Percentiles rank a stretch among this genome's conserved stretches.
Evolutionary conservation across 2,113 vertebrate species (phyloP).

Genomic region (Nanger granti): DNA sequence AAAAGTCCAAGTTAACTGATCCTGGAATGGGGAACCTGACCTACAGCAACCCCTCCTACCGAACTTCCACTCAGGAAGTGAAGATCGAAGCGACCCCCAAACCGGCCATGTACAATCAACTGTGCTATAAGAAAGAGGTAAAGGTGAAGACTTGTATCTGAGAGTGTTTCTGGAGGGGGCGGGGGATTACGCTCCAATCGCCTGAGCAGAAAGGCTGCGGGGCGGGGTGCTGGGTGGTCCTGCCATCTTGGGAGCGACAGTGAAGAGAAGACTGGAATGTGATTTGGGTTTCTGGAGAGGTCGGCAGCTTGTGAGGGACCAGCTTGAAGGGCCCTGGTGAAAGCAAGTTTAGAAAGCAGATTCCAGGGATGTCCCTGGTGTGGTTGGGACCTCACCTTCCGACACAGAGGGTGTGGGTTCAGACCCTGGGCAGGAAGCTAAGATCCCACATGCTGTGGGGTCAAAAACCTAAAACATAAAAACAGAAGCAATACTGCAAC

Average conservation of each 20-base stretch:
- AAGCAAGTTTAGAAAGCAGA: not conserved
- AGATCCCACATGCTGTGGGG: not conserved
- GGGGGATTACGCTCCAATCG: not conserved
- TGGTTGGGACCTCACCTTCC: not conserved
- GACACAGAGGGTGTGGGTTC: not conserved
- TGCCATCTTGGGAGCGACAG: not conserved
- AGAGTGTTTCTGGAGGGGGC: not conserved
- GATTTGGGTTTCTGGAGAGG: conserved; percentile 18
- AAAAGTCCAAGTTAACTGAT: conserved; percentile 94
- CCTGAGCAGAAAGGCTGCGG: not conserved
- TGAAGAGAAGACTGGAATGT: not conserved
- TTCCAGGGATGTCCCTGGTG: not conserved
- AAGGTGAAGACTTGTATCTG: not conserved
- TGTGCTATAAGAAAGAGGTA: conserved; percentile 99
- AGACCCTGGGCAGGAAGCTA: not conserved
- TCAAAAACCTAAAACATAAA: not conserved
- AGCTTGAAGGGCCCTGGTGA: not conserved
- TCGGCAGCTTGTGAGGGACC: not conserved
- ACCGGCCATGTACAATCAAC: conserved; percentile 92
- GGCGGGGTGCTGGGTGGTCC: not conserved
- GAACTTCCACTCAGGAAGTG: conserved; percentile 97
- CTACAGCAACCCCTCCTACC: conserved; percentile 97
- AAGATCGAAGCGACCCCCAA: conserved; percentile 96
- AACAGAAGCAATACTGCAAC: not conserved
- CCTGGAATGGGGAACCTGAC: conserved; percentile 93